phyloP scores from a whole-genome alignment of 1,140 invertebrate genomes.

The Drosophila parvula region DNA sequence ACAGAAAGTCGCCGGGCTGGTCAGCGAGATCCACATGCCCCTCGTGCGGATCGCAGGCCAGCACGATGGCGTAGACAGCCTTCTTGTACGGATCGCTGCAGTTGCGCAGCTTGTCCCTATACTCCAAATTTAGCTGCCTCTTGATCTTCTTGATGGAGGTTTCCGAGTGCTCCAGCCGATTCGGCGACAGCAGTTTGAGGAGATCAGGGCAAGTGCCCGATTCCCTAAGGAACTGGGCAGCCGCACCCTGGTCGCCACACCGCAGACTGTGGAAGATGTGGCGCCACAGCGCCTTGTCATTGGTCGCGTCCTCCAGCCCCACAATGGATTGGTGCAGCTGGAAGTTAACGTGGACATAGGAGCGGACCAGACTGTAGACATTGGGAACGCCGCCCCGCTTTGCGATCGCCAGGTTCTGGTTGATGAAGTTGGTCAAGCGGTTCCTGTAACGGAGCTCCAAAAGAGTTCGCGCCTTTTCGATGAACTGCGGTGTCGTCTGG shows the following conservation, averaged over 20 bases:
- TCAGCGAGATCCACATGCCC: slow-evolving; percentile 92
- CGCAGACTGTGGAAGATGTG: slow-evolving; percentile 96
- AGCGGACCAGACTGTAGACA: slow-evolving; percentile 92
- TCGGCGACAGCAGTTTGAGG: slow-evolving; percentile 71
- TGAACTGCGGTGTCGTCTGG: slow-evolving; percentile 87
- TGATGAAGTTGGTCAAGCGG: slow-evolving; percentile 93
- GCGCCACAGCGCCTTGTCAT: slow-evolving; percentile 90
- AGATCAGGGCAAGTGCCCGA: slow-evolving; percentile 87
- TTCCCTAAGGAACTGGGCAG: slow-evolving; percentile 90
- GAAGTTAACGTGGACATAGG: slow-evolving; percentile 90
- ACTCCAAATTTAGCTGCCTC: slow-evolving; percentile 89
- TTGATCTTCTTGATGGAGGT: slow-evolving; percentile 88
- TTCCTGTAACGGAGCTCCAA: slow-evolving; percentile 93
- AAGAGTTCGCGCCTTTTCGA: slow-evolving; percentile 92
- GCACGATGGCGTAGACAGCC: slow-evolving; percentile 91
- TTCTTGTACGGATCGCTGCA: slow-evolving; percentile 92
- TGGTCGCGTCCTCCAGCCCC: slow-evolving; percentile 91
- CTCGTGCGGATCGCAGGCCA: slow-evolving; percentile 93
- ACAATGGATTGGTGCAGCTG: slow-evolving; percentile 80
- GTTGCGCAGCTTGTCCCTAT: slow-evolving; percentile 89
- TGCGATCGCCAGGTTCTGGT: slow-evolving; percentile 90
- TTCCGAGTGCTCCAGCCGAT: slow-evolving; percentile 86
- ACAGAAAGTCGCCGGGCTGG: slow-evolving; percentile 97
- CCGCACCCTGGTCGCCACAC: slow-evolving; percentile 93
- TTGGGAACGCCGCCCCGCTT: slow-evolving; percentile 94